Evolutionary conservation across 2,888 invertebrate species (phyloP).

Genomic region (Volucella bombylans): DNA sequence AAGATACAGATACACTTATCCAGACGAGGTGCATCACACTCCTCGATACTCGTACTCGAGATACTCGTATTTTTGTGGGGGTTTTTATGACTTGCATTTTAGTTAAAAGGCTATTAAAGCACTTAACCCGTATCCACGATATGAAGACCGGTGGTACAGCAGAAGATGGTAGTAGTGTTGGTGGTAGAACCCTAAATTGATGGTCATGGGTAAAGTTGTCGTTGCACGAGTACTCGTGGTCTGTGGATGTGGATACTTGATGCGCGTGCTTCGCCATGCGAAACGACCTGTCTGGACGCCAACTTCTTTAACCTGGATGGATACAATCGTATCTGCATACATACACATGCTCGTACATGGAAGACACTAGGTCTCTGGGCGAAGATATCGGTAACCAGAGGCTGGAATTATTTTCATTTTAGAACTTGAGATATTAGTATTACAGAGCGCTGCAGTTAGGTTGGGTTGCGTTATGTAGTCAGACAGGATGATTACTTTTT

Average conservation of each 20-base stretch:
- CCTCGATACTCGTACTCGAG: no score
- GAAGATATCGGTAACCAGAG: constrained; percentile 55
- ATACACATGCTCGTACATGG: background rate
- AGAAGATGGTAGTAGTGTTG: constrained; percentile 13
- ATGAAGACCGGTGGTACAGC: background rate
- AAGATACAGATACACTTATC: constrained; percentile 51
- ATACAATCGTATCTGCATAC: background rate
- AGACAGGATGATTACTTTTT: no score
- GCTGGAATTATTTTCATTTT: constrained; percentile 49
- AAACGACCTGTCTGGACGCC: constrained; percentile 47
- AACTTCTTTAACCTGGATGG: background rate
- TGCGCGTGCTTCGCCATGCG: constrained; percentile 36
- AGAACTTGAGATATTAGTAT: no score
- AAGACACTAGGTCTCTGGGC: constrained; percentile 62
- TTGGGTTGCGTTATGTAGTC: no score
- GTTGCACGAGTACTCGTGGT: background rate
- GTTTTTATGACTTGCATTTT: constrained; percentile 64
- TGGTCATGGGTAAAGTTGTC: constrained; percentile 13
- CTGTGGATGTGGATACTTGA: constrained; percentile 12
- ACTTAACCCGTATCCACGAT: constrained; percentile 30
- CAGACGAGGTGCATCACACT: background rate
- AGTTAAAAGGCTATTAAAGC: constrained; percentile 66
- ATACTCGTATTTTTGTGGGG: constrained; percentile 42
- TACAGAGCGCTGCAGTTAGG: no score
- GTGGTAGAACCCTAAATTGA: constrained; percentile 39